These are phyloP conservation scores for Holacanthella duospinosa DNA, from an alignment of 2,888 invertebrate species.

Conservation along the genomic window DNA sequence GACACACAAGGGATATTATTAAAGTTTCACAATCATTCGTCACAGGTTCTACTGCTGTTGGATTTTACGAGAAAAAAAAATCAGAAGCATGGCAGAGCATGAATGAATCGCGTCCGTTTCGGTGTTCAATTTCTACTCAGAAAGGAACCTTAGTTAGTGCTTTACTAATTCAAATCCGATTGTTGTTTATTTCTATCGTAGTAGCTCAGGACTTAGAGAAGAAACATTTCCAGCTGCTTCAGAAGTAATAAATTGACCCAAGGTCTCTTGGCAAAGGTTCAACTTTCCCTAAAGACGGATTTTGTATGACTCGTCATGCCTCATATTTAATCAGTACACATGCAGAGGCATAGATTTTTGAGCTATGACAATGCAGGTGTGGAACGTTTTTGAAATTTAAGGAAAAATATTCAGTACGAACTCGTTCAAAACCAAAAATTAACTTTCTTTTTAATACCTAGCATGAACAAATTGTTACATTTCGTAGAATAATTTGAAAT, in stretches of 20 bases:
- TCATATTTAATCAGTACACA: not conserved
- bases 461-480: too few species aligned
- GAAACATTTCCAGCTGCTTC: not conserved
- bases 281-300: conserved; percentile 1
- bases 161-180: conserved; percentile 1
- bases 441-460: too few species aligned
- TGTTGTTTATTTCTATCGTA: not conserved
- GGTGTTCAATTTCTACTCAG: conserved; percentile 2
- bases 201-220: not conserved
- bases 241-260: not conserved
- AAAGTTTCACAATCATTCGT: not conserved
- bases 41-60: not conserved
- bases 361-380: not conserved
- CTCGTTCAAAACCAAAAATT: not conserved
- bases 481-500: not conserved
- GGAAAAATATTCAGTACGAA: not conserved
- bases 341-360: not conserved
- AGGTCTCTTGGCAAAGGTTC: not conserved
- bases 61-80: too few species aligned
- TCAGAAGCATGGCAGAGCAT: not conserved
- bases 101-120: not conserved
- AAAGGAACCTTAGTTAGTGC: not conserved
- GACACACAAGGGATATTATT: not conserved
- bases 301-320: not conserved
- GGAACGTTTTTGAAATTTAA: not conserved